phyloP scores from a whole-genome alignment of 2,888 invertebrate genomes.

The Lampropteryx suffumata region DNA sequence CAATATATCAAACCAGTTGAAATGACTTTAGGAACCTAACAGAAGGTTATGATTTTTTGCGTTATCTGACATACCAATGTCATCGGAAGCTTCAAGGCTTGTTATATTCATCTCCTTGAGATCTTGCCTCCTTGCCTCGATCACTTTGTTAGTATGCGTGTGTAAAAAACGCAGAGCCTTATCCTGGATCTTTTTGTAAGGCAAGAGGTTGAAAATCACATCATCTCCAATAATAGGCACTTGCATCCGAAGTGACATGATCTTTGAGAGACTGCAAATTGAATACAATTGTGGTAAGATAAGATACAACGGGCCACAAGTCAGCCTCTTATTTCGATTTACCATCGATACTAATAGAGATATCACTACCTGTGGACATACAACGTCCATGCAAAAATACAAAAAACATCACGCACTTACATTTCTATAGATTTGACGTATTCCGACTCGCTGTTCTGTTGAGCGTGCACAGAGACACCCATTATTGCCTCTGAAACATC shows the following conservation, averaged over 20 bases:
- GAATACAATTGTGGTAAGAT: too few species aligned
- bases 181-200: constrained; percentile 82
- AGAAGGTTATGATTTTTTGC: not conserved
- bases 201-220: constrained; percentile 72
- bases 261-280: constrained; percentile 46
- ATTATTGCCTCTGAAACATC: constrained; percentile 89
- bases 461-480: constrained; percentile 90
- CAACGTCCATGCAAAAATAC: not conserved
- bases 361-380: too few species aligned
- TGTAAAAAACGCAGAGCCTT: constrained; percentile 71
- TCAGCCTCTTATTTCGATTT: too few species aligned
- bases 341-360: too few species aligned
- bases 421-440: constrained; percentile 89
- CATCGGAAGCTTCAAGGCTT: constrained; percentile 40
- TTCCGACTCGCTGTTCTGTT: constrained; percentile 85
- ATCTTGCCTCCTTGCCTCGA: constrained; percentile 61
- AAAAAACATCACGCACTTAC: constrained; percentile 72
- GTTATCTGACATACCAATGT: constrained; percentile 49
- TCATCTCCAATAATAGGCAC: constrained; percentile 58
- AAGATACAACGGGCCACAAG: too few species aligned
- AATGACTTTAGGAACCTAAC: not conserved
- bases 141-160: constrained; percentile 68
- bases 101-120: constrained; percentile 52
- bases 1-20: not conserved
- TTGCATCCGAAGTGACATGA: constrained; percentile 58